Evolutionary conservation across 2,797 vertebrate genomes (phyloP), one percentile per base, ranked within the genome.

Genomic region (Enteromius viviparus): DNA sequence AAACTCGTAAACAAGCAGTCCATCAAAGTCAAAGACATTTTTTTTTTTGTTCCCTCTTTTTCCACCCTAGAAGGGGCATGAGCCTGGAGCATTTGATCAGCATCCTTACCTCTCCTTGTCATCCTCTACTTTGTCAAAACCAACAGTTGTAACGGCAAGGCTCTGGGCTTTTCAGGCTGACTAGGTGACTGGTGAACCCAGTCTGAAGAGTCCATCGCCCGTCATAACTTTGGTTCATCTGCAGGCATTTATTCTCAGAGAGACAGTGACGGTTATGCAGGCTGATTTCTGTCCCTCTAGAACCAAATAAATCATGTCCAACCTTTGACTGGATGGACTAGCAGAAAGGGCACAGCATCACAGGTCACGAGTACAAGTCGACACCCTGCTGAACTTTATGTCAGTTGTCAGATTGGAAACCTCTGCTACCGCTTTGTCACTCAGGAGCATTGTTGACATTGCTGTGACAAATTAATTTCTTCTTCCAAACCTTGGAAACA

Each of bases 41-140:
- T 32, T 69, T 15, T 19, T 23, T 42, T 12, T 11, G 32, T 7
- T 53, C 32, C 7, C 2, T 8, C 42, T 55, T 49, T 14, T 26
- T 15, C 12, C 45, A 60, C 32, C 45, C 76, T 80, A 15, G 10
- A 21, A 83, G 51, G 68, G 79, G 58, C 60, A 69, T 34, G 64
- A 49, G 23, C 71, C 60, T 29, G 62, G 34, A 66, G 81, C 62
- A 68, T 68, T 76, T 82, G 81, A 87, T 87, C 81, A 87, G 82
- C 60, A 69, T 75, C 70, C 49, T 77, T 83, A 79, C 71, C 64
- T 60, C 77, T 83, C 60, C 76, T 77, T 81, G 21, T 85, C 81
- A 88, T 86, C 70, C 64, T 78, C 83, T 66, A 85, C 82, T 87
- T 88, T 89, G 84, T 88, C 87, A 86, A 86, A 88, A 78, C 71